Conservation (phyloP, 2,888 invertebrate genomes). For the Neoascia interrupta region DNA sequence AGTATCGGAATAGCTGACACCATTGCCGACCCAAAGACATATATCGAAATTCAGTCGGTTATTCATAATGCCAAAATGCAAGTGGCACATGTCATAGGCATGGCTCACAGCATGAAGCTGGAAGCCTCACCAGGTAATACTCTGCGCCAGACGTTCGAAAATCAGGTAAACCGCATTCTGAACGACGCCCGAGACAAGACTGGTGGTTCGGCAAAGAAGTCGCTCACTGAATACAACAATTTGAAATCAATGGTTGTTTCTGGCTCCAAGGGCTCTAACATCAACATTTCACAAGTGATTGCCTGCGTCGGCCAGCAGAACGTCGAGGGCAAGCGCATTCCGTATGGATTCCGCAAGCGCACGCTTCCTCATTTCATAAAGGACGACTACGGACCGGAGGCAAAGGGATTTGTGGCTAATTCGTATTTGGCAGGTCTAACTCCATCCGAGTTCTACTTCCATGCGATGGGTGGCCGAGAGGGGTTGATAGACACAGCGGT, state of each 20-base stretch:
- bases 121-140: constrained; percentile 99
- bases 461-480: constrained; percentile 99
- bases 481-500: constrained; percentile 99
- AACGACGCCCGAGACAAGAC: constrained; percentile 99
- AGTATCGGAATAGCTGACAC: constrained; percentile 98
- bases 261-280: constrained; percentile 98
- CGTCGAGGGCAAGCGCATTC: constrained; percentile 99
- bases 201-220: constrained; percentile 98
- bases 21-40: constrained; percentile 98
- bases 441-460: constrained; percentile 98
- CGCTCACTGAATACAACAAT: constrained; percentile 98
- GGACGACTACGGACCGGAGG: constrained; percentile 99
- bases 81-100: constrained; percentile 94
- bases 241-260: constrained; percentile 99
- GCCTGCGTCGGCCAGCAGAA: constrained; percentile 99
- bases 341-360: constrained; percentile 97
- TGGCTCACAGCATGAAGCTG: constrained; percentile 98
- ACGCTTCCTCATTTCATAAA: constrained; percentile 99
- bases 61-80: constrained; percentile 98
- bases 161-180: constrained; percentile 97
- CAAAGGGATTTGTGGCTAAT: constrained; percentile 98
- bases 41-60: constrained; percentile 96
- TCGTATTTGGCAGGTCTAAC: constrained; percentile 98
- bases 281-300: constrained; percentile 99
- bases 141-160: constrained; percentile 97